Evolutionary conservation across 2,797 vertebrate species (phyloP).

Genomic region (Micropoecilia bifurca): DNA sequence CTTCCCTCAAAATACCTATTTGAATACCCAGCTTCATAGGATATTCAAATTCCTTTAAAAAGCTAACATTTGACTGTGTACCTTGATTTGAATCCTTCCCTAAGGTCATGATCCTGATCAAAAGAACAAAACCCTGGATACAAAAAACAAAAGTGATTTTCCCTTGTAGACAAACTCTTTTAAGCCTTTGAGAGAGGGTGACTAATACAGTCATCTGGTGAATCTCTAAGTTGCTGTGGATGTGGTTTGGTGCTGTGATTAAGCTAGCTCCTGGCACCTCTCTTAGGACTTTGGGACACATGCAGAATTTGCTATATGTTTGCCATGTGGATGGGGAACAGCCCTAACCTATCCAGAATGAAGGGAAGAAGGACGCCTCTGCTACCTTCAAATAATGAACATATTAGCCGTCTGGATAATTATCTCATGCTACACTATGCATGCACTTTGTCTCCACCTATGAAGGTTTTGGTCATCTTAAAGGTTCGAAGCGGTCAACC

Average conservation of each 20-base stretch:
- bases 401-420: background rate
- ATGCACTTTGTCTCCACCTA: background rate
- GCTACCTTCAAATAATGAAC: background rate
- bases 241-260: background rate
- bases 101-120: background rate
- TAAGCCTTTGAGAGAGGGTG: background rate
- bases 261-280: background rate
- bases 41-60: background rate
- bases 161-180: background rate
- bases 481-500: background rate
- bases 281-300: background rate
- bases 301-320: background rate
- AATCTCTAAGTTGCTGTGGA: background rate
- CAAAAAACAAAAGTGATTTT: background rate
- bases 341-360: background rate
- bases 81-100: background rate
- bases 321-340: background rate
- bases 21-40: background rate
- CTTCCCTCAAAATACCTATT: background rate
- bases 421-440: background rate
- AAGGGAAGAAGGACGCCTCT: background rate
- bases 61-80: background rate
- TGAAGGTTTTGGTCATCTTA: background rate
- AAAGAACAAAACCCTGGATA: background rate
- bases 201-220: background rate